phyloP scores from a whole-genome alignment of 2,113 vertebrate species.

The Pardalotus punctatus region DNA sequence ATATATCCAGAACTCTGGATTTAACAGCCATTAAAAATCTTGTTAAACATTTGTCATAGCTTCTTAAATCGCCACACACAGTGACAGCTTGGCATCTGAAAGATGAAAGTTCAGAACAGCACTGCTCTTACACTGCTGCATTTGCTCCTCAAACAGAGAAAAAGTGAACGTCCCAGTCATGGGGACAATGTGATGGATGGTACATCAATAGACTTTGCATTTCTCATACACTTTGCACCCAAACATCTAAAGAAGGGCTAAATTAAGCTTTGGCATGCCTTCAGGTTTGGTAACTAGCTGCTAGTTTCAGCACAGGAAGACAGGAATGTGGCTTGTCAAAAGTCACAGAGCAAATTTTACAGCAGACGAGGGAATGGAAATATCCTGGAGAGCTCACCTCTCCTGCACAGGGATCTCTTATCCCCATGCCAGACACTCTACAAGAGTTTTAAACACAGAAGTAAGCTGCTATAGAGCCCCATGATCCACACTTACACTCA shows the following conservation, averaged over 20 bases:
- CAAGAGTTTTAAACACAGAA: background rate
- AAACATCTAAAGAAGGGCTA: background rate
- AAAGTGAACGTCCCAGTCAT: background rate
- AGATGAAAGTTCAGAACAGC: background rate
- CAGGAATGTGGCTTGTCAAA: background rate
- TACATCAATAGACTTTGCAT: background rate
- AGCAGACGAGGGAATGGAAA: background rate
- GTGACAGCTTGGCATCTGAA: conserved; percentile 22
- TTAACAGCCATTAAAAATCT: conserved; percentile 53
- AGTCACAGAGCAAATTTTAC: background rate
- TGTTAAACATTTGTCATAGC: conserved; percentile 50
- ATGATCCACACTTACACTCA: background rate
- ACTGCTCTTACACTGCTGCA: background rate
- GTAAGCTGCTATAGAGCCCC: background rate
- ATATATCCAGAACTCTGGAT: conserved; percentile 24
- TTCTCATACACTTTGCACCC: background rate
- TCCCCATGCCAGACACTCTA: background rate
- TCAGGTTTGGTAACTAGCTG: background rate
- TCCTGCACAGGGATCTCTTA: background rate
- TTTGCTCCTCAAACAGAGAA: background rate
- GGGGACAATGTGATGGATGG: background rate
- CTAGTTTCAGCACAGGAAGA: background rate
- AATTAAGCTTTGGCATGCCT: background rate
- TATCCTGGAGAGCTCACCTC: background rate
- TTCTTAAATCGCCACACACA: background rate